These are phyloP conservation scores for Brachionus rotundiformis DNA, from an alignment of 1,140 invertebrate species.

Conservation along the genomic window DNA sequence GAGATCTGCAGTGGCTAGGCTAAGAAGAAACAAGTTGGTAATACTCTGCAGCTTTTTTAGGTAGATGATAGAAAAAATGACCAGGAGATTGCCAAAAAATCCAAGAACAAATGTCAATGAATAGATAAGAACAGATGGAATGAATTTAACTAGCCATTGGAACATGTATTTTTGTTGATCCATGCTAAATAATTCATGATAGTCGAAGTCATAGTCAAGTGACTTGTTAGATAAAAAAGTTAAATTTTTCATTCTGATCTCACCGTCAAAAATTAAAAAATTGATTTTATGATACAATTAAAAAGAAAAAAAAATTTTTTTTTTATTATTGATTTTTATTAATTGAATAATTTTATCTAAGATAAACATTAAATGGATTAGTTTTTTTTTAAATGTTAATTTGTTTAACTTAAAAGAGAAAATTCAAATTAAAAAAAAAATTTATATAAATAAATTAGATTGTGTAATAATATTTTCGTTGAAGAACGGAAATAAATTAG, in stretches of 20 bases:
- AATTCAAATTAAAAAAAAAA: constrained; percentile 9
- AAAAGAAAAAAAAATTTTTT: not conserved
- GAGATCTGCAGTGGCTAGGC: constrained; percentile 73
- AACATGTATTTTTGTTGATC: not conserved
- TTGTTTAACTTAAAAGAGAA: not conserved
- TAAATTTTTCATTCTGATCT: not conserved
- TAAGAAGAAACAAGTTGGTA: constrained; percentile 56
- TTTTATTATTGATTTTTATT: constrained; percentile 47
- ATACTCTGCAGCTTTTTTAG: constrained; percentile 49
- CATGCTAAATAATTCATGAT: not conserved
- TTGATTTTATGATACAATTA: not conserved
- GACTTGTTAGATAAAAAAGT: not conserved
- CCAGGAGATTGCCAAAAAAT: constrained; percentile 34
- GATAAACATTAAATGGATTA: constrained; percentile 13
- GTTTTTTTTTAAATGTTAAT: not conserved
- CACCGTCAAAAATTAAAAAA: not conserved
- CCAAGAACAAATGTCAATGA: constrained; percentile 25
- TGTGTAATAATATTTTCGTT: not conserved
- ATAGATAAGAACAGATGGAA: constrained; percentile 20
- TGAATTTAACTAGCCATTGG: constrained; percentile 30
- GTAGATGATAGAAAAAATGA: constrained; percentile 47
- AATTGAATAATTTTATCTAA: constrained; percentile 48
- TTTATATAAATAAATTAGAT: too few relatives aligned
- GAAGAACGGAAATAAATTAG: constrained; percentile 1
- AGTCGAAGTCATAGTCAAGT: not conserved